phyloP scores from a whole-genome alignment of 2,888 invertebrate genomes.

The Eugnorisma glareosa region DNA sequence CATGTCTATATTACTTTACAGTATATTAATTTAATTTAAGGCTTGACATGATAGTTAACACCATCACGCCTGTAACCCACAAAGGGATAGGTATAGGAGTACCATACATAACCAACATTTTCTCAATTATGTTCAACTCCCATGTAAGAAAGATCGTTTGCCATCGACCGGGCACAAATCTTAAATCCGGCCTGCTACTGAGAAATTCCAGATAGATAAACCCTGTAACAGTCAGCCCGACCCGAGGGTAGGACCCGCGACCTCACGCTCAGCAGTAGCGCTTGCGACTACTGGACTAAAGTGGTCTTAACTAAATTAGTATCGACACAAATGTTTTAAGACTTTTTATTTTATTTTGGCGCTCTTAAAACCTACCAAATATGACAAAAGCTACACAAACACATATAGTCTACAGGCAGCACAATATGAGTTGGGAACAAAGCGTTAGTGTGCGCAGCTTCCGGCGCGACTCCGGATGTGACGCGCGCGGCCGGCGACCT shows the following conservation, averaged over 20 bases:
- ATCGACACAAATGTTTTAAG: not conserved
- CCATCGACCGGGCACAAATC: not conserved
- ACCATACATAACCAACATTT: not conserved
- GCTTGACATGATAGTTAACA: not conserved
- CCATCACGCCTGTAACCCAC: not conserved
- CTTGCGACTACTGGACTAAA: not conserved
- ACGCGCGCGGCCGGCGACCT: slow-evolving; percentile 70
- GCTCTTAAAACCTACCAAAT: slow-evolving; percentile 9
- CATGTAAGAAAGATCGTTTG: not conserved
- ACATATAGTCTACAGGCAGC: slow-evolving; percentile 30
- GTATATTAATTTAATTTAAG: not conserved
- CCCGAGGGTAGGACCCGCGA: not conserved
- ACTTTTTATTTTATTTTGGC: not conserved
- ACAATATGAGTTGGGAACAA: slow-evolving; percentile 66
- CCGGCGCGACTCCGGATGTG: slow-evolving; percentile 74
- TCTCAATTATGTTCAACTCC: not conserved
- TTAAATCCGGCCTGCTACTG: not conserved
- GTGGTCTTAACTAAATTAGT: not conserved
- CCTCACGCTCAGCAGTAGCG: not conserved
- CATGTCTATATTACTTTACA: not conserved
- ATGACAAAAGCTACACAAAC: slow-evolving; percentile 8
- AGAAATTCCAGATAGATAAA: not conserved
- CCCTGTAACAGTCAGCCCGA: not conserved
- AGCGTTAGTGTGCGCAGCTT: slow-evolving; percentile 70
- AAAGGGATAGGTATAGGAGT: not conserved